A percentile compares a stretch with the other conserved stretches of the same genome.
These are phyloP conservation scores for Leptinotarsa undecemlineata DNA, from an alignment of 1,140 invertebrate genomes.

Conservation along the genomic window DNA sequence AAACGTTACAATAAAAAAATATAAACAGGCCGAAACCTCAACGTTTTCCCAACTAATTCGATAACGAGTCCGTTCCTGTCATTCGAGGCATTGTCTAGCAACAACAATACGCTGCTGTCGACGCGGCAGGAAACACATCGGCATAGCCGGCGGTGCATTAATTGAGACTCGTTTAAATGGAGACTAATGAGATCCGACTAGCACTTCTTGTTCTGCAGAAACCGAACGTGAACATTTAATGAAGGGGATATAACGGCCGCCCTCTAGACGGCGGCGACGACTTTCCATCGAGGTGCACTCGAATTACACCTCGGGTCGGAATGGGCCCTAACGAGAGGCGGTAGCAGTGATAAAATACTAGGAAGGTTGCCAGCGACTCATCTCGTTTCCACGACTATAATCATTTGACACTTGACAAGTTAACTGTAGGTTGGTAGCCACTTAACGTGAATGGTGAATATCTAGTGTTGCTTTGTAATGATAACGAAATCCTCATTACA, in stretches of 20 bases:
- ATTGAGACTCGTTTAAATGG: constrained; percentile 23
- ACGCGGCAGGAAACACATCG: background rate
- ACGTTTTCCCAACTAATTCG: background rate
- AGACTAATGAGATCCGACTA: constrained; percentile 26
- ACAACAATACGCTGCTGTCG: background rate
- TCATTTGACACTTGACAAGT: background rate
- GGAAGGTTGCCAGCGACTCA: background rate
- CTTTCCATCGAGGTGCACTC: constrained; percentile 20
- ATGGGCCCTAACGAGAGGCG: constrained; percentile 11
- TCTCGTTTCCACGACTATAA: background rate
- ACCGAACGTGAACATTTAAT: constrained; percentile 29
- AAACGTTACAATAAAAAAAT: too few relatives aligned
- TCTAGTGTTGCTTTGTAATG: background rate
- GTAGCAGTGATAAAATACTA: background rate
- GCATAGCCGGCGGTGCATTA: constrained; percentile 16
- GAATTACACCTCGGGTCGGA: constrained; percentile 23
- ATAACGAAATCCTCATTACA: too few relatives aligned
- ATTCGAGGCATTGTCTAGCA: background rate
- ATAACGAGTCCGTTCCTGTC: background rate
- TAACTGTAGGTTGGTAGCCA: background rate
- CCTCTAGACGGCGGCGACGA: background rate
- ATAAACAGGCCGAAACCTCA: background rate
- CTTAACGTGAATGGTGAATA: background rate
- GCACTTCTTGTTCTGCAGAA: constrained; percentile 29
- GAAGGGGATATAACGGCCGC: constrained; percentile 23